These are phyloP conservation scores for Caenorhabditis angaria DNA, from an alignment of 2,888 invertebrate genomes.

Conservation along the genomic window DNA sequence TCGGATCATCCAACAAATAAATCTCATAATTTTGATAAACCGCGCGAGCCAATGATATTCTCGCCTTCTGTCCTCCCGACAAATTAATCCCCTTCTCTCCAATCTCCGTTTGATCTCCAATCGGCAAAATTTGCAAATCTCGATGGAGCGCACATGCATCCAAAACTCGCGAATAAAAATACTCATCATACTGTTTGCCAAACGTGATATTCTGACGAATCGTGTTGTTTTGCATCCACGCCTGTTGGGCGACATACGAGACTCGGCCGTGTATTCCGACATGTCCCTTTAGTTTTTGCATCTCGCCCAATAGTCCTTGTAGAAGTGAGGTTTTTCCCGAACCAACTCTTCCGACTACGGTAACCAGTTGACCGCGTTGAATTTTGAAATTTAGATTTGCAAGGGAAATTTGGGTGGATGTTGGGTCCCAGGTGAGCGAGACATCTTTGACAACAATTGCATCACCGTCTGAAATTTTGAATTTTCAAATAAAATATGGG, in stretches of 20 bases:
- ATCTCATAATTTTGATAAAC: constrained; percentile 89
- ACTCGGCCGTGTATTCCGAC: constrained; percentile 74
- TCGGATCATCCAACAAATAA: constrained; percentile 93
- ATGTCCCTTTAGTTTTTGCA: constrained; percentile 63
- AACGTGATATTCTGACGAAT: constrained; percentile 92
- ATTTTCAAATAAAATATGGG: too few relatives aligned
- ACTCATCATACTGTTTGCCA: constrained; percentile 69
- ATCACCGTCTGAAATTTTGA: constrained; percentile 57
- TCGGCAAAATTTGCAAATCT: constrained; percentile 63
- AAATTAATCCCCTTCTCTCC: constrained; percentile 72
- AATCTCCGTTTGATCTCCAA: constrained; percentile 68
- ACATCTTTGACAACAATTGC: constrained; percentile 59
- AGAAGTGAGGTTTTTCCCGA: constrained; percentile 77
- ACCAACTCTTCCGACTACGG: constrained; percentile 69
- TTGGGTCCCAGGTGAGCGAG: constrained; percentile 60
- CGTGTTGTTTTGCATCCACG: constrained; percentile 98
- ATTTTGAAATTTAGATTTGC: constrained; percentile 78
- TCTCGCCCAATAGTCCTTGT: constrained; percentile 81
- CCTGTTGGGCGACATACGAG: constrained; percentile 92
- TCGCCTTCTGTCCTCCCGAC: constrained; percentile 74
- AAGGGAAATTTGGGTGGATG: constrained; percentile 7
- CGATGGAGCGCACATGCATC: constrained; percentile 66
- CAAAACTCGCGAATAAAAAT: constrained; percentile 67
- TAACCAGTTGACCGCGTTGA: constrained; percentile 61
- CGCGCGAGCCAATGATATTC: constrained; percentile 89